Evolutionary conservation across 2,888 invertebrate genomes (phyloP), one percentile per base, ranked within the genome.

Genomic region (Luperina testacea): DNA sequence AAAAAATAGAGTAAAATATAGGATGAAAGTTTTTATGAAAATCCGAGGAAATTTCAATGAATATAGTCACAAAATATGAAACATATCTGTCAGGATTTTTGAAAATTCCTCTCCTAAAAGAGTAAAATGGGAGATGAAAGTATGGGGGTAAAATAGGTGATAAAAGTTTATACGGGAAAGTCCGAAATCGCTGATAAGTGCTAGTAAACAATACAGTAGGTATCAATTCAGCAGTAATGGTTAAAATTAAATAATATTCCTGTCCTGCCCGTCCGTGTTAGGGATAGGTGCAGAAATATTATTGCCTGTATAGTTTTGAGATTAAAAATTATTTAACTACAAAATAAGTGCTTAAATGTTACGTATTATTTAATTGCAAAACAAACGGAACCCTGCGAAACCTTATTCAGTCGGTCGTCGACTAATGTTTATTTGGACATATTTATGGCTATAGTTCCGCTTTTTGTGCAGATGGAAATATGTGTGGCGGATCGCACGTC

Each of bases 401-500:
- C 91, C 92, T 93, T 94, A 94, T 94, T 93, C 93, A 92, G 94
- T 90, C 92, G 89, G 94, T 92, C 94, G 93, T 92, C 94, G 94
- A 94, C 96, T 96, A 96, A 96, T 96, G 96, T 96, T 96, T 96
- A 96, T 96, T 97, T 96, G 96, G 96, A 97, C 96, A 97, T 97
- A 97, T 97, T 97, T 97, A 97, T 97, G 96, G 97, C 96, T 96
- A 96, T 96, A 96, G 97, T 96, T 97, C 96, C 95, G 96, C 96
- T 96, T 97, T 97, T 97, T 97, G 97, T 96, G 94, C 92, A 90
- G 95, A 95, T 95, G 97, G 95, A 97, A 97, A 97, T 97, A 97
- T 97, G 97, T 97, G 97, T 97, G 97, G 97, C 97, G 97, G 96
- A 95, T 97, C 96, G 96, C 97, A 96, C 97, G 96, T 96, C 96